A percentile compares a stretch with the other conserved stretches of the same genome.
These are phyloP conservation scores for Phenacoccus solenopsis DNA, from an alignment of 1,140 invertebrate species.

Conservation along the genomic window DNA sequence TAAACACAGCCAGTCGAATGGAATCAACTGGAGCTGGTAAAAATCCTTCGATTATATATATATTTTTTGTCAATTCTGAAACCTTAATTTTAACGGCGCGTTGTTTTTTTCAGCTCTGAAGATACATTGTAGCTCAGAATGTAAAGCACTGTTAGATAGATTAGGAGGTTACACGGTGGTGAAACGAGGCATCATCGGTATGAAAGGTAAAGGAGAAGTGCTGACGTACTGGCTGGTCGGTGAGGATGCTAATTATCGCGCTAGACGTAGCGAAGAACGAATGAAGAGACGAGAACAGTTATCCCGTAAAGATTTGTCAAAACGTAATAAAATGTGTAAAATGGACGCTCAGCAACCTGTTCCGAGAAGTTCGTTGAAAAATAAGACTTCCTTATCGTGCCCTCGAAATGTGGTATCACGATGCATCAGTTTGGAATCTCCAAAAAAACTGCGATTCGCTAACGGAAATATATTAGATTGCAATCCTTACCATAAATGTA, in stretches of 20 bases:
- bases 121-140: slow-evolving; percentile 71
- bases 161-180: slow-evolving; percentile 64
- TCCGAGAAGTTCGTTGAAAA: slow-evolving; percentile 27
- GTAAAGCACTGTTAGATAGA: slow-evolving; percentile 54
- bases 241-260: slow-evolving; percentile 47
- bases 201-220: slow-evolving; percentile 79
- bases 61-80: slow-evolving; percentile 46
- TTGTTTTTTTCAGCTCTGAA: slow-evolving; percentile 47
- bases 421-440: slow-evolving; percentile 64
- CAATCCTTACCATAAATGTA: slow-evolving; percentile 26
- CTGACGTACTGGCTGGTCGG: slow-evolving; percentile 76
- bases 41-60: slow-evolving; percentile 23
- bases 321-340: background rate
- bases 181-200: slow-evolving; percentile 62
- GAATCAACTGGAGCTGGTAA: slow-evolving; percentile 72
- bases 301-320: background rate
- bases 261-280: slow-evolving; percentile 39
- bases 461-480: slow-evolving; percentile 41
- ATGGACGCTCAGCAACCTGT: slow-evolving; percentile 17
- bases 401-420: slow-evolving; percentile 33
- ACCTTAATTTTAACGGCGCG: too few relatives aligned
- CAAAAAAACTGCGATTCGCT: slow-evolving; percentile 62
- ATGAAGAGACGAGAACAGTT: slow-evolving; percentile 34
- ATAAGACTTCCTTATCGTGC: background rate
- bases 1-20: slow-evolving; percentile 88